Evolutionary conservation across 2,888 invertebrate genomes (phyloP).

Genomic region (Synanthedon tipuliformis): DNA sequence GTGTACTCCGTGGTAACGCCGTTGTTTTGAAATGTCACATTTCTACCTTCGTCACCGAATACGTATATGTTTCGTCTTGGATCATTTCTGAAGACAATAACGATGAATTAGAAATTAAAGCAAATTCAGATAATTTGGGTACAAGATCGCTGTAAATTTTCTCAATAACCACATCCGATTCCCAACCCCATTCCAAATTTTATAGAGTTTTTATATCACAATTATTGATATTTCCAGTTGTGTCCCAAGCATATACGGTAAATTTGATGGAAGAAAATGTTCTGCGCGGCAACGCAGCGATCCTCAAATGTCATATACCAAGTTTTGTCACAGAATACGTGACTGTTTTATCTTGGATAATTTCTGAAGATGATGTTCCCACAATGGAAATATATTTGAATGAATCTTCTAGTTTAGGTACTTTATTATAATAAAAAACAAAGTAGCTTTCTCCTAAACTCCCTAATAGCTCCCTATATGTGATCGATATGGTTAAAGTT

Average conservation of each 20-base stretch:
- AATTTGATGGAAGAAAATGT: conserved; percentile 95
- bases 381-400: conserved; percentile 48
- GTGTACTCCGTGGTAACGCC: conserved; percentile 89
- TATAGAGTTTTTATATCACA: not conserved
- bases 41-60: conserved; percentile 92
- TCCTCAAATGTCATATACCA: conserved; percentile 92
- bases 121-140: conserved; percentile 48
- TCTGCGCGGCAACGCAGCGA: conserved; percentile 88
- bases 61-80: conserved; percentile 89
- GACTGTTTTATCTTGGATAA: conserved; percentile 86
- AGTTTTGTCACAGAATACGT: conserved; percentile 94
- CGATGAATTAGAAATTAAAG: conserved; percentile 59
- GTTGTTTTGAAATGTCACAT: conserved; percentile 93
- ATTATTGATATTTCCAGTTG: conserved; percentile 76
- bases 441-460: conserved; percentile 7
- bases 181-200: not conserved
- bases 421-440: conserved; percentile 3
- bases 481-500: not conserved
- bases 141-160: conserved; percentile 9
- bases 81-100: conserved; percentile 78
- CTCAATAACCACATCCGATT: not conserved
- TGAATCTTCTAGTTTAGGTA: conserved; percentile 48
- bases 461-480: not conserved
- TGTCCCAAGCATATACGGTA: conserved; percentile 87
- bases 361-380: conserved; percentile 77